Evolutionary conservation across 2,888 invertebrate species (phyloP), one percentile per base, ranked within the genome.

Genomic region (Drosophila histrio): DNA sequence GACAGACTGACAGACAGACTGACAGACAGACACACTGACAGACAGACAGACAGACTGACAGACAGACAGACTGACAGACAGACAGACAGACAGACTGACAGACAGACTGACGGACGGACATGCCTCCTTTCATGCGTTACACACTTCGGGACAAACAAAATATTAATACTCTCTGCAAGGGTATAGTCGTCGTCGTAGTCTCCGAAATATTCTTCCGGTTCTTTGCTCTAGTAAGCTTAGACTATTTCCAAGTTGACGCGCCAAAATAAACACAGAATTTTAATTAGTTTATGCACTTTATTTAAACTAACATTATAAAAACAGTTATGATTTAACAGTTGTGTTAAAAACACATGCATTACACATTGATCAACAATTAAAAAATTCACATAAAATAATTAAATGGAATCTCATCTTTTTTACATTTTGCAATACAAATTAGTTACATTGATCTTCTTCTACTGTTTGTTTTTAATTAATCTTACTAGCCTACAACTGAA

Each of bases 351-450:
- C 62, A 82, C 50, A 46, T 57, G 74, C 21, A 53, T 79, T 87
- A 87, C 81, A 82, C 78, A 82, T 82, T 82, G 81, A 82, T 82
- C 82, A 87, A 82, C 82, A 82, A 82, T 81, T 71, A 71, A 69
- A 79, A 76, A 64, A 59, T 46, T 46, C 39, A 46, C 44, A 72
- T 65, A 75, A 49, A 75, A 54, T 53, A 54, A 85, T 30, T 56
- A 38, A 58, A 62, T 60, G 50, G 34, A 41, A 47, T 38, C 30
- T 36, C 2, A 32, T 28, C 15, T 24, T 32, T 56, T 54, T 56
- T 50, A 67, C 59, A 59, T 52, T 57, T 49, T 28, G 43, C 56
- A 84, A 65, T 72, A 69, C 59, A 74, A 65, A 62, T 65, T 68
- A 68, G 62, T 61, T 61, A 57, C 59, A 62, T 54, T 43, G 22